Evolutionary conservation across 30 jellyfish, hydroid and myxozoan species (phyloP).

Genomic region (Turritopsis dohrnii): DNA sequence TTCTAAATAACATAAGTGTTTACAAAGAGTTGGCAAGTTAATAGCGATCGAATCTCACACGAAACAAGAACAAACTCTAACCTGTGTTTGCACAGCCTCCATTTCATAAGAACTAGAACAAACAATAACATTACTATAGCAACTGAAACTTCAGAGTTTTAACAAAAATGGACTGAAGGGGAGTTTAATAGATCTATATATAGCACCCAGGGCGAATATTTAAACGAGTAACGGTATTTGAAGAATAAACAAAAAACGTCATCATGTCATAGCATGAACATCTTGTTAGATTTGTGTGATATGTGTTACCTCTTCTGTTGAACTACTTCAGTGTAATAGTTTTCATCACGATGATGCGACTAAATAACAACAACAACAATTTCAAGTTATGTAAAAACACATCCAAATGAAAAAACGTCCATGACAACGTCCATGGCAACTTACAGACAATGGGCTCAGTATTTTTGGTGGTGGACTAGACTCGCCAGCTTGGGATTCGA

Average conservation of each 20-base stretch:
- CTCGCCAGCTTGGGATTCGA: slow-evolving; percentile 16
- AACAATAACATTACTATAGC: no score
- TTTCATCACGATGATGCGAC: not conserved
- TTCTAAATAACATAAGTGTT: not conserved
- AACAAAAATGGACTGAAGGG: no score
- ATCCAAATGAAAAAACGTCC: not conserved
- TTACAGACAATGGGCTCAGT: slow-evolving; percentile 7
- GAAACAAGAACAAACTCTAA: not conserved
- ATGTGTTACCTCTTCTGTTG: not conserved
- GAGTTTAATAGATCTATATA: no score
- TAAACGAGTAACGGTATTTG: no score
- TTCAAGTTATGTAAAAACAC: not conserved
- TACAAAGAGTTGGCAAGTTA: no score
- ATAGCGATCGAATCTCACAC: no score
- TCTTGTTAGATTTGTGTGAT: no score
- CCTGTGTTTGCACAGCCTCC: not conserved
- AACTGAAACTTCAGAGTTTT: no score
- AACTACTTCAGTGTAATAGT: not conserved
- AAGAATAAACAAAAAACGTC: no score
- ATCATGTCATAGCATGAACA: no score
- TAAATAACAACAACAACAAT: not conserved
- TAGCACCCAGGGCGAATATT: no score
- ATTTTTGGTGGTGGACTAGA: slow-evolving; percentile 14
- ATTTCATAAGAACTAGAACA: not conserved
- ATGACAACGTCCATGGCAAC: not conserved